Evolutionary conservation across 2,888 invertebrate genomes (phyloP).

Genomic region (Pemphredon lugubris): DNA sequence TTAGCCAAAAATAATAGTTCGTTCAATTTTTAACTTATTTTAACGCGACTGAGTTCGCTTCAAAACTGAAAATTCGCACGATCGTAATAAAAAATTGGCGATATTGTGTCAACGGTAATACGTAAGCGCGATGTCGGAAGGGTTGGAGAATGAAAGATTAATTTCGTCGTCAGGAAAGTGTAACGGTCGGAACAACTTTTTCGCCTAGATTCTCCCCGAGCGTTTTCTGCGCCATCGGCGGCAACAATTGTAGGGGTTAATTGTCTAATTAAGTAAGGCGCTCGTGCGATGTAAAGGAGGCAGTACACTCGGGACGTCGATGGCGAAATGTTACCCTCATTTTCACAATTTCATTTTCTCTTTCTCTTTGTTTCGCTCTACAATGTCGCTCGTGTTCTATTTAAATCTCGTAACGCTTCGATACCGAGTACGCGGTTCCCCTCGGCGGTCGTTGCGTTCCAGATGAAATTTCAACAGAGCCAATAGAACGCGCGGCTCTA

Average conservation of each 20-base stretch:
- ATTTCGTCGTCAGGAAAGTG: no score
- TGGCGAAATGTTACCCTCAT: conserved; percentile 59
- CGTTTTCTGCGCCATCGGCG: conserved; percentile 55
- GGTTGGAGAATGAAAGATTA: no score
- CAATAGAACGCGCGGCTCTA: not conserved
- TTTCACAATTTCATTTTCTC: conserved; percentile 44
- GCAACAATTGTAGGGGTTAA: conserved; percentile 68
- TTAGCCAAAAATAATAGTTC: no score
- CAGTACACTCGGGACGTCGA: conserved; percentile 27
- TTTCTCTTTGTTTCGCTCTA: conserved; percentile 2
- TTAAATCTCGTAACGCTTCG: conserved; percentile 25
- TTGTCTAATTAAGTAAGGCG: conserved; percentile 69
- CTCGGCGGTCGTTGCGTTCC: conserved; percentile 13
- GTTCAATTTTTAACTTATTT: no score
- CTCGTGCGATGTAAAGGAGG: conserved; percentile 35
- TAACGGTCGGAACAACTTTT: not conserved
- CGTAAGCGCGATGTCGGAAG: no score
- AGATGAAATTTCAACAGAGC: not conserved
- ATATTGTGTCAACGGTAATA: no score
- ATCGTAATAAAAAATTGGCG: no score
- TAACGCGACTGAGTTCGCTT: no score
- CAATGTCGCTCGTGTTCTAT: conserved; percentile 11
- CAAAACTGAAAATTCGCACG: no score
- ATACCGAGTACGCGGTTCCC: conserved; percentile 1
- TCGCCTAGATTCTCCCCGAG: not conserved